A percentile compares a stretch with the other conserved stretches of the same genome.
Conservation (phyloP, 2,888 invertebrate genomes). For the Drosophila paramelanica region DNA sequence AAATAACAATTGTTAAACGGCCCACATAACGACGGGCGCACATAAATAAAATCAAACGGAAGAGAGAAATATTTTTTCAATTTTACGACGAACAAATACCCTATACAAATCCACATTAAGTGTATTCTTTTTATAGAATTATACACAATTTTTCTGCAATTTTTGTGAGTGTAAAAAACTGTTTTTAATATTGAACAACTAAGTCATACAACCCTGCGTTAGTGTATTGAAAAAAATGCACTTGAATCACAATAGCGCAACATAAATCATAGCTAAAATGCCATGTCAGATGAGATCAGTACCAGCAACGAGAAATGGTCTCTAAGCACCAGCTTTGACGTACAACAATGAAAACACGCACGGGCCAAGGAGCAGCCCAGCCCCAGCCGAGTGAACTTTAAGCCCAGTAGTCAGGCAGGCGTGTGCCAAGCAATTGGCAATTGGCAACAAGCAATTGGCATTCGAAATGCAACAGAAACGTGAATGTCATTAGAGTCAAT, state of each 20-base stretch:
- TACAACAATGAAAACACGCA: constrained; percentile 38
- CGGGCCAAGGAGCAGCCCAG: constrained; percentile 35
- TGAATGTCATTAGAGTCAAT: constrained; percentile 73
- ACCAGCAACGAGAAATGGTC: constrained; percentile 14
- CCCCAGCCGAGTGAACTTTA: constrained; percentile 54
- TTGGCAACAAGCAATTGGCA: constrained; percentile 40
- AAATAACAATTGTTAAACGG: constrained; percentile 41
- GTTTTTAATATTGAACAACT: neutral
- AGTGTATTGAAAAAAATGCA: constrained; percentile 44
- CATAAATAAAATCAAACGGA: constrained; percentile 20
- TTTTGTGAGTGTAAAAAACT: no score
- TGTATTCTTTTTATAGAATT: no score
- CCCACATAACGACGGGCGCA: constrained; percentile 48
- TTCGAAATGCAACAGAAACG: constrained; percentile 59
- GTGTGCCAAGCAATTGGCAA: constrained; percentile 39
- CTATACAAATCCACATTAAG: neutral
- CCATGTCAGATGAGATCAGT: constrained; percentile 49
- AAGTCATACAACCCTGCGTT: neutral
- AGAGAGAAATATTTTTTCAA: neutral
- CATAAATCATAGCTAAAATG: constrained; percentile 71
- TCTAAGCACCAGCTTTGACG: constrained; percentile 1
- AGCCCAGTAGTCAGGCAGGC: constrained; percentile 65
- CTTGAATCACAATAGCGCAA: constrained; percentile 58
- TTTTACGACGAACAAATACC: neutral
- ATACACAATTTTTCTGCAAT: no score